Conservation (phyloP, 2,113 vertebrate genomes). For the Mus pahari region DNA sequence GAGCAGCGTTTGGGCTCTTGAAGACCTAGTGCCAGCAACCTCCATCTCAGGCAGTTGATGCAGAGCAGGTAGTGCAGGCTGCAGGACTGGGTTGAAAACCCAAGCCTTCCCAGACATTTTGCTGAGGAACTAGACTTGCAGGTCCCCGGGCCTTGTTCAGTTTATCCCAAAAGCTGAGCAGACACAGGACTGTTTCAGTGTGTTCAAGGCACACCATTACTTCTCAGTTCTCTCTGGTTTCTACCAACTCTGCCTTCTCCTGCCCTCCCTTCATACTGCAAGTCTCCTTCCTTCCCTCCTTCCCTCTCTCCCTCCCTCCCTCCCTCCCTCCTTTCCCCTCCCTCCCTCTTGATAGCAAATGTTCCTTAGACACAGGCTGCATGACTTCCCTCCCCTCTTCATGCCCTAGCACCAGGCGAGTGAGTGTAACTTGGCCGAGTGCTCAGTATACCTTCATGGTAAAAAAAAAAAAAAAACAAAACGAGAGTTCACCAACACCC, state of each 20-base stretch:
- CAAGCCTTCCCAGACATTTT: not conserved
- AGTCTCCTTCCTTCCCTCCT: fast-evolving
- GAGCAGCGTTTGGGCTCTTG: no score
- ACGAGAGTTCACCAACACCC: not conserved
- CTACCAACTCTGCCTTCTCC: not conserved
- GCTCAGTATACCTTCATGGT: not conserved
- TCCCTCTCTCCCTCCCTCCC: not conserved
- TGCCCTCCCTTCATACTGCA: not conserved
- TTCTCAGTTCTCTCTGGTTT: not conserved
- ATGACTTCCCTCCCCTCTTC: not conserved
- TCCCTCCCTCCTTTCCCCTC: not conserved
- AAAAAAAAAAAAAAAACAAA: not conserved
- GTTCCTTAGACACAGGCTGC: not conserved
- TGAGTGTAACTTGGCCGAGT: not conserved
- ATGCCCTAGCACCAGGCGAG: not conserved
- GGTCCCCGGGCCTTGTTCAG: conserved; percentile 12
- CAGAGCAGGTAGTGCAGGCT: not conserved
- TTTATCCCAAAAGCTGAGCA: not conserved
- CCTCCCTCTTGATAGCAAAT: not conserved
- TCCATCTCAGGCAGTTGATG: not conserved
- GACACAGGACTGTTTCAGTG: not conserved
- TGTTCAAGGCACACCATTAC: not conserved
- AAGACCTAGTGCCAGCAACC: not conserved
- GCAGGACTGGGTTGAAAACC: not conserved
- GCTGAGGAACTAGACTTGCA: not conserved